A percentile compares a stretch with the other conserved stretches of the same genome.
These are phyloP conservation scores for Ptychodera flava DNA, from an alignment of 35 echinoderm and acorn worm genomes.

Conservation along the genomic window DNA sequence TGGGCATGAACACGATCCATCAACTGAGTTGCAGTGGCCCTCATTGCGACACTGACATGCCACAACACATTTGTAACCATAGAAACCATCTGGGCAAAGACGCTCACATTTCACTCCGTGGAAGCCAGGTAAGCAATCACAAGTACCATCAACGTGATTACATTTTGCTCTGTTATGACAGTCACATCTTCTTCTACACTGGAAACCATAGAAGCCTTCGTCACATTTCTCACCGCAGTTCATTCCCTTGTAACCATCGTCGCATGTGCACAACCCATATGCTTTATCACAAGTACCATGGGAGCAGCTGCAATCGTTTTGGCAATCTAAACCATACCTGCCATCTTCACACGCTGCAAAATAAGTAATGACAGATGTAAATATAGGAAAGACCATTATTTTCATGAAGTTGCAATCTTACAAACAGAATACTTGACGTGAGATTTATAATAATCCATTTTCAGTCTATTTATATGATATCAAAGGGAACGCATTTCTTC, in stretches of 20 bases:
- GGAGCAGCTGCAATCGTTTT: background rate
- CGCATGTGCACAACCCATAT: slow-evolving; percentile 54
- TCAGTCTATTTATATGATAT: too few species aligned
- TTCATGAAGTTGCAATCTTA: too few species aligned
- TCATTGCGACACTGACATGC: slow-evolving; percentile 62
- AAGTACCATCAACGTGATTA: slow-evolving; percentile 41
- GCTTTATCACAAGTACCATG: background rate
- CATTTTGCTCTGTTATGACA: slow-evolving; percentile 48
- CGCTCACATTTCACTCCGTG: slow-evolving; percentile 37
- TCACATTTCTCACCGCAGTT: slow-evolving; percentile 32
- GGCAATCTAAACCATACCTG: background rate
- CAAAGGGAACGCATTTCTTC: too few species aligned
- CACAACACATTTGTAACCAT: slow-evolving; percentile 39
- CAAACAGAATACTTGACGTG: too few species aligned
- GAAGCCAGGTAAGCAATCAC: slow-evolving; percentile 64
- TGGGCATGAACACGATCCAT: slow-evolving; percentile 52
- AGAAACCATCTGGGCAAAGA: slow-evolving; percentile 40
- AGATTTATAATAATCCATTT: too few species aligned
- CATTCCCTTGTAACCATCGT: slow-evolving; percentile 49
- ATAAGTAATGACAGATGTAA: too few species aligned
- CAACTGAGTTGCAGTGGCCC: slow-evolving; percentile 37
- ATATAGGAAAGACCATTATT: too few species aligned
- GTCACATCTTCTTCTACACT: slow-evolving; percentile 38
- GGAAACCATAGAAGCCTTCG: background rate
- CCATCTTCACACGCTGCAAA: background rate